Percentiles rank a stretch among this genome's conserved stretches.
These are phyloP conservation scores for Plusia festucae DNA, from an alignment of 2,888 invertebrate species.

Conservation along the genomic window DNA sequence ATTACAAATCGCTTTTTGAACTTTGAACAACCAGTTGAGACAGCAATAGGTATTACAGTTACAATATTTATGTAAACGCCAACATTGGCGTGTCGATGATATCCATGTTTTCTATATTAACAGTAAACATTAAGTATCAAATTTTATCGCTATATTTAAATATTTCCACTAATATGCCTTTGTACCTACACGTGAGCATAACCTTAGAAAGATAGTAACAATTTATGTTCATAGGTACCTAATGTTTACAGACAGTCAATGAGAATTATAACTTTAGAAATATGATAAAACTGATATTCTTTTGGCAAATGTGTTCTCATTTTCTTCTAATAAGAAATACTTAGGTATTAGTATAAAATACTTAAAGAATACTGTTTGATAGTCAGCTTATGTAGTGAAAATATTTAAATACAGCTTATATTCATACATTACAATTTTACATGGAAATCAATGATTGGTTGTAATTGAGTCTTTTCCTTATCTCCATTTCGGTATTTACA, in stretches of 20 bases:
- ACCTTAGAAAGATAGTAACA: slow-evolving; percentile 20
- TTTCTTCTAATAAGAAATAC: slow-evolving; percentile 39
- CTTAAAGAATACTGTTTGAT: slow-evolving; percentile 47
- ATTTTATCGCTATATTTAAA: slow-evolving; percentile 41
- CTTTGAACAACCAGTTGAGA: slow-evolving; percentile 83
- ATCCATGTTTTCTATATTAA: slow-evolving; percentile 58
- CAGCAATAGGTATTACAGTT: slow-evolving; percentile 74
- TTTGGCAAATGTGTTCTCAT: slow-evolving; percentile 16
- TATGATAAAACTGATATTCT: slow-evolving; percentile 22
- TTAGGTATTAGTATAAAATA: slow-evolving; percentile 42
- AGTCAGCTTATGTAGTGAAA: slow-evolving; percentile 33
- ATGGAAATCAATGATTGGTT: slow-evolving; percentile 40
- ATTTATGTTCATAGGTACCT: slow-evolving; percentile 22
- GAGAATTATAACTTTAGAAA: slow-evolving; percentile 9
- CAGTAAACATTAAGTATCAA: slow-evolving; percentile 63
- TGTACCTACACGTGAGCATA: slow-evolving; percentile 12
- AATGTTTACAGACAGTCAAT: slow-evolving; percentile 6
- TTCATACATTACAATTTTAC: slow-evolving; percentile 49
- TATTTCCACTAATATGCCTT: slow-evolving; percentile 42
- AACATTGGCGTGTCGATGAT: slow-evolving; percentile 49
- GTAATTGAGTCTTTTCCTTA: slow-evolving; percentile 30
- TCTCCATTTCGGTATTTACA: slow-evolving; percentile 53
- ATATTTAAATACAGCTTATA: slow-evolving; percentile 39
- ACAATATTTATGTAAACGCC: slow-evolving; percentile 53
- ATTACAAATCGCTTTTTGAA: slow-evolving; percentile 85